These are phyloP conservation scores for Neofelis nebulosa DNA, from an alignment of 2,113 vertebrate genomes.

Conservation along the genomic window DNA sequence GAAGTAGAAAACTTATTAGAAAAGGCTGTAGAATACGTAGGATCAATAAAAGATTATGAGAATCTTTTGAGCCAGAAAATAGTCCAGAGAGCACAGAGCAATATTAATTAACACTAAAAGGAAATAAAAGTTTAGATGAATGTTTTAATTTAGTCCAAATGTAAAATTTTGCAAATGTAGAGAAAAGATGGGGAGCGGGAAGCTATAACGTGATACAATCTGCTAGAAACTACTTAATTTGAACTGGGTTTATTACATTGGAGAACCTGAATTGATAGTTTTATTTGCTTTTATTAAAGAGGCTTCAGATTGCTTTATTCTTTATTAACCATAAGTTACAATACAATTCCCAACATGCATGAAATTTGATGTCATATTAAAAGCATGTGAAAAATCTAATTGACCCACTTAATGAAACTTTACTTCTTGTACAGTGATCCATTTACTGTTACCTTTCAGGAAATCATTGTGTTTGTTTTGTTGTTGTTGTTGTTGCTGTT, in stretches of 20 bases:
- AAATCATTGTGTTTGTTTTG: neutral
- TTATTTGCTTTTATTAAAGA: constrained; percentile 66
- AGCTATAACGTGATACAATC: neutral
- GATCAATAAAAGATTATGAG: constrained; percentile 66
- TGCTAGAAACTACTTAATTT: constrained; percentile 48
- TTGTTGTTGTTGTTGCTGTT: neutral
- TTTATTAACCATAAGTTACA: constrained; percentile 30
- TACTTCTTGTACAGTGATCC: neutral
- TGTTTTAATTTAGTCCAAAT: constrained; percentile 60
- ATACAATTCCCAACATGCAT: neutral
- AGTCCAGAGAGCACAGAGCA: constrained; percentile 16
- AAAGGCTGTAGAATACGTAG: neutral
- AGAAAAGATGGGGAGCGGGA: neutral
- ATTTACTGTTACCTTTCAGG: neutral
- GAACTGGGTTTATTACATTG: constrained; percentile 55
- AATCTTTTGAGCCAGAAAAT: constrained; percentile 40
- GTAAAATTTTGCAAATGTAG: constrained; percentile 45
- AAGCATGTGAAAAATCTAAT: neutral
- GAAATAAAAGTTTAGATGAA: constrained; percentile 62
- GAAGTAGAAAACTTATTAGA: constrained; percentile 33
- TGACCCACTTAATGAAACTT: neutral
- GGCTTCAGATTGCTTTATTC: constrained; percentile 33
- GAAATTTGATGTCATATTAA: constrained; percentile 36
- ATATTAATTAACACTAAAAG: constrained; percentile 65
- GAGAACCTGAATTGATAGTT: constrained; percentile 39